Conservation (phyloP, 2,888 invertebrate species). For the Drosophila kambysellisi region DNA sequence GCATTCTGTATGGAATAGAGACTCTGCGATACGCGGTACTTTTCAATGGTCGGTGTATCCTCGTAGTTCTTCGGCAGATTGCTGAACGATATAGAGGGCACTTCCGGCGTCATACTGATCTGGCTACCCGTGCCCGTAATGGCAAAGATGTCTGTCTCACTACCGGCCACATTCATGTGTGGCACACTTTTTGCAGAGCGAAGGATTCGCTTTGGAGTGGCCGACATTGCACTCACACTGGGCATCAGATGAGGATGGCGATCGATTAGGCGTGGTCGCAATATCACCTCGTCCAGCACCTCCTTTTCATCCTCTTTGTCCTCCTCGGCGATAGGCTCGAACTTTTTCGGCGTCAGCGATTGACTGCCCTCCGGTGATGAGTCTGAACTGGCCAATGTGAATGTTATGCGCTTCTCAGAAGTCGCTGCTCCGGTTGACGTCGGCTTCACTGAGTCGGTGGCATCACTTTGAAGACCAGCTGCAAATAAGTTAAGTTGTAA, state of each 20-base stretch:
- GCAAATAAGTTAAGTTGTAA: neutral
- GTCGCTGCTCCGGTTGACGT: constrained; percentile 8
- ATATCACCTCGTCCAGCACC: constrained; percentile 75
- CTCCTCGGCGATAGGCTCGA: constrained; percentile 82
- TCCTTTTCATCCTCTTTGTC: constrained; percentile 67
- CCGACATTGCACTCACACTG: constrained; percentile 25
- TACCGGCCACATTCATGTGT: constrained; percentile 81
- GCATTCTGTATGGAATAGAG: constrained; percentile 86
- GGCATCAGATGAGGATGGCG: constrained; percentile 78
- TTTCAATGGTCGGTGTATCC: constrained; percentile 85
- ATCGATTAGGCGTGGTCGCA: constrained; percentile 82
- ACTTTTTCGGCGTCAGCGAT: constrained; percentile 79
- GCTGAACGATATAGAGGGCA: constrained; percentile 85
- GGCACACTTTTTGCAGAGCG: constrained; percentile 84
- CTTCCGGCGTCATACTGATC: constrained; percentile 85
- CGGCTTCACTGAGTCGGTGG: constrained; percentile 60
- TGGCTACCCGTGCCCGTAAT: constrained; percentile 82
- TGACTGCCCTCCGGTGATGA: constrained; percentile 83
- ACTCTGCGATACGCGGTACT: constrained; percentile 84
- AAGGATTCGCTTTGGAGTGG: constrained; percentile 72
- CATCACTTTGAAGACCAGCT: constrained; percentile 68
- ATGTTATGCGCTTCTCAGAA: constrained; percentile 81
- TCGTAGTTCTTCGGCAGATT: constrained; percentile 85
- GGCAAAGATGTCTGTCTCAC: constrained; percentile 85
- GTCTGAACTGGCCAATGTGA: constrained; percentile 79